Percentiles rank a stretch among this genome's conserved stretches.
phyloP scores from a whole-genome alignment of 2,888 invertebrate species.

The Noctua fimbriata region DNA sequence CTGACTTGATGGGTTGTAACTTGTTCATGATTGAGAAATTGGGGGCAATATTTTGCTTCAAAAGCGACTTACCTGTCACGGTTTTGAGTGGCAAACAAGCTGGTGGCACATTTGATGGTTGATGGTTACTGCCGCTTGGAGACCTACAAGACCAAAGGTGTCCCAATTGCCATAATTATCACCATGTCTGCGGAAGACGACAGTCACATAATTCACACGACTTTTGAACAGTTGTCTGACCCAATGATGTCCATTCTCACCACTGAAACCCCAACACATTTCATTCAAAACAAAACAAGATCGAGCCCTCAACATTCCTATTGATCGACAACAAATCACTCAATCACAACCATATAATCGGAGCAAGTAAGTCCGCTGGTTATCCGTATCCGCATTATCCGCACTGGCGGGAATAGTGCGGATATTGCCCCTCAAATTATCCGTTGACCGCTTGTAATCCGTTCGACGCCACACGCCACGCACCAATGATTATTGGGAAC shows the following conservation, averaged over 20 bases:
- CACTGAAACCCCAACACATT: conserved; percentile 1
- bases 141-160: neutral
- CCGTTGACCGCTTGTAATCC: conserved; percentile 80
- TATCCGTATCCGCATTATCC: conserved; percentile 75
- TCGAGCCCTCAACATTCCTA: conserved; percentile 46
- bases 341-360: conserved; percentile 71
- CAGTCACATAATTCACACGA: neutral
- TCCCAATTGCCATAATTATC: neutral
- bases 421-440: conserved; percentile 80
- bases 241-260: neutral
- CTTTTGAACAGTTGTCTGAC: neutral
- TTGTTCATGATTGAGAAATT: neutral
- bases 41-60: neutral
- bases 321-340: conserved; percentile 60
- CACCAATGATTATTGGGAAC: conserved; percentile 69
- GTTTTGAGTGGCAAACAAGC: neutral
- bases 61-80: neutral
- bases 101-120: neutral
- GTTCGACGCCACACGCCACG: conserved; percentile 72
- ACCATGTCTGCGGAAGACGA: too few relatives aligned
- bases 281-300: conserved; percentile 37
- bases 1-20: neutral
- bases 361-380: conserved; percentile 70
- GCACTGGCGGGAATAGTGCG: conserved; percentile 68
- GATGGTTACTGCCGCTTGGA: neutral